phyloP scores from a whole-genome alignment of 2,797 vertebrate species.

The Moxostoma hubbsi region DNA sequence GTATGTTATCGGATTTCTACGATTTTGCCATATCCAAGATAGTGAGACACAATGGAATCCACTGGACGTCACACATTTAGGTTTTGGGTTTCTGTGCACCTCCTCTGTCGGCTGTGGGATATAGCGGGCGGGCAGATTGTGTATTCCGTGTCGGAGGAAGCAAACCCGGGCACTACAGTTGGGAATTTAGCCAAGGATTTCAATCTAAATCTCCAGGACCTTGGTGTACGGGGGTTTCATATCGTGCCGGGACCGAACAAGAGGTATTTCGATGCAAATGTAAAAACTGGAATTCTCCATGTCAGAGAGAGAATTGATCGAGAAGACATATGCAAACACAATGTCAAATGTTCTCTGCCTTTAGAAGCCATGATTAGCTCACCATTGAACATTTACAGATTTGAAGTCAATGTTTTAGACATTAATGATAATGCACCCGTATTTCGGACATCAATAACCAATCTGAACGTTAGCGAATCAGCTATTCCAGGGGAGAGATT shows the following conservation, averaged over 20 bases:
- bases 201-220: conserved; percentile 67
- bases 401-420: conserved; percentile 73
- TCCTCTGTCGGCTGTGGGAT: conserved; percentile 51
- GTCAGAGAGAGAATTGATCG: conserved; percentile 65
- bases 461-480: conserved; percentile 66
- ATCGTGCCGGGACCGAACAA: conserved; percentile 61
- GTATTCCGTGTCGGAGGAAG: conserved; percentile 76
- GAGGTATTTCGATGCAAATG: conserved; percentile 69
- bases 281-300: conserved; percentile 60
- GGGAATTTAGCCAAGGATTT: conserved; percentile 80
- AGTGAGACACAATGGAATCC: conserved; percentile 21
- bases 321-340: conserved; percentile 59
- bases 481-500: conserved; percentile 65
- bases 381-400: conserved; percentile 58
- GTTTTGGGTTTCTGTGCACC: conserved; percentile 20
- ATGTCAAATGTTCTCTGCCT: conserved; percentile 52
- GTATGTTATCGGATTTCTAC: conserved; percentile 3
- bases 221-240: conserved; percentile 71
- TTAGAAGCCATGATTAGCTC: conserved; percentile 64
- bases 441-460: conserved; percentile 73
- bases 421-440: conserved; percentile 71
- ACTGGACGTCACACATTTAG: background rate
- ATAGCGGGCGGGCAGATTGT: conserved; percentile 70
- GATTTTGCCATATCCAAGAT: background rate
- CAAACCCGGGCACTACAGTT: conserved; percentile 73